phyloP scores from a whole-genome alignment of 2,797 vertebrate species.

The Lepilemur septentrionalis region DNA sequence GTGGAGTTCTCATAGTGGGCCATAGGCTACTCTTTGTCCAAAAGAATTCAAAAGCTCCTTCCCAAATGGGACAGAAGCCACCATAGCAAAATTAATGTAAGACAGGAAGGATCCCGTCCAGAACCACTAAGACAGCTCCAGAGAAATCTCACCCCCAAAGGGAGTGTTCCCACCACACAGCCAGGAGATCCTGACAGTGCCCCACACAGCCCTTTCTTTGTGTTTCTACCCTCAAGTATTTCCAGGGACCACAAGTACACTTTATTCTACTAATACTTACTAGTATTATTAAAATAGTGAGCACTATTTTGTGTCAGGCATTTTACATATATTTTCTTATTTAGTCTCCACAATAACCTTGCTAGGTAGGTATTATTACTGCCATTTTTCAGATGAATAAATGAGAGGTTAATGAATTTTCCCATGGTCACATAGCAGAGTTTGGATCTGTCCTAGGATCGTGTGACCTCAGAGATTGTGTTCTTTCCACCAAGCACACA shows the following conservation, averaged over 20 bases:
- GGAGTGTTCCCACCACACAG: neutral
- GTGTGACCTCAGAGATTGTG: neutral
- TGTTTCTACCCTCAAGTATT: neutral
- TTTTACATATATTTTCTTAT: neutral
- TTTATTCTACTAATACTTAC: neutral
- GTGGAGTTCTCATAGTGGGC: neutral
- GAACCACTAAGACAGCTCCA: neutral
- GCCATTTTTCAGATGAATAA: neutral
- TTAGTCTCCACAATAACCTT: neutral
- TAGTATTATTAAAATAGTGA: neutral
- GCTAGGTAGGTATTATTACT: neutral
- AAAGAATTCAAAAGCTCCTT: neutral
- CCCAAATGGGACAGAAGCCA: neutral
- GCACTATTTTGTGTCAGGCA: neutral
- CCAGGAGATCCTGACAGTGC: neutral
- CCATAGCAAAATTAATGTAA: neutral
- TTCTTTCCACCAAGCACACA: neutral
- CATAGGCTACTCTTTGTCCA: neutral
- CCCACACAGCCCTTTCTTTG: too few species aligned
- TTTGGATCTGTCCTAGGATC: neutral
- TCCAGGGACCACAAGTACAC: neutral
- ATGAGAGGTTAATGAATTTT: neutral
- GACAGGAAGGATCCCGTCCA: neutral
- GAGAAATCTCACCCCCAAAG: neutral
- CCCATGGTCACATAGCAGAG: neutral